Percentiles rank a stretch among this genome's conserved stretches.
Conservation (phyloP, 2,797 vertebrate species). For the Pangasius larnaudii region DNA sequence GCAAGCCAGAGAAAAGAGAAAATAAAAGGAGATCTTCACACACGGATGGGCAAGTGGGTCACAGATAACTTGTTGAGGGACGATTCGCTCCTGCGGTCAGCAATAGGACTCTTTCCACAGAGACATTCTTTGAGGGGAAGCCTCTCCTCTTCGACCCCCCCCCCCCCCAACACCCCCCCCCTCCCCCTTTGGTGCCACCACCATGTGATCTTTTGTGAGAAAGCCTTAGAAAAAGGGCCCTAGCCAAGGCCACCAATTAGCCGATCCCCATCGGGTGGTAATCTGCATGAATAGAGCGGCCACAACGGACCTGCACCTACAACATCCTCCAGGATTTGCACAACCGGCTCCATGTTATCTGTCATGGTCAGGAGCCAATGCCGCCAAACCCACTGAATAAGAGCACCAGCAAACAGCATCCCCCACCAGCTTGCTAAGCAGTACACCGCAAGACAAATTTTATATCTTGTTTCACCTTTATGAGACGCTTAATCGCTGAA, state of each 20-base stretch:
- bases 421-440: background rate
- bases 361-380: conserved; percentile 9
- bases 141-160: conserved; percentile 58
- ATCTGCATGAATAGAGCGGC: conserved; percentile 74
- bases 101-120: conserved; percentile 64
- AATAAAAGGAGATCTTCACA: conserved; percentile 73
- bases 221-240: conserved; percentile 69
- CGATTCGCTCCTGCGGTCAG: conserved; percentile 68
- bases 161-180: conserved; percentile 43
- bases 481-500: conserved; percentile 6
- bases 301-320: conserved; percentile 72
- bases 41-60: conserved; percentile 78
- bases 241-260: conserved; percentile 81
- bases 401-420: background rate
- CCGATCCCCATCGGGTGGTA: conserved; percentile 80
- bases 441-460: background rate
- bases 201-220: conserved; percentile 73
- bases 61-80: conserved; percentile 78
- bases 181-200: conserved; percentile 48
- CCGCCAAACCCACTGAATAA: background rate
- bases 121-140: conserved; percentile 48
- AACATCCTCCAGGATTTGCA: conserved; percentile 64
- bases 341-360: conserved; percentile 30
- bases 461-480: background rate
- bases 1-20: conserved; percentile 41